Evolutionary conservation across 2,797 vertebrate species (phyloP), one percentile per base, ranked within the genome.

Genomic region (Tragopan temminckii): DNA sequence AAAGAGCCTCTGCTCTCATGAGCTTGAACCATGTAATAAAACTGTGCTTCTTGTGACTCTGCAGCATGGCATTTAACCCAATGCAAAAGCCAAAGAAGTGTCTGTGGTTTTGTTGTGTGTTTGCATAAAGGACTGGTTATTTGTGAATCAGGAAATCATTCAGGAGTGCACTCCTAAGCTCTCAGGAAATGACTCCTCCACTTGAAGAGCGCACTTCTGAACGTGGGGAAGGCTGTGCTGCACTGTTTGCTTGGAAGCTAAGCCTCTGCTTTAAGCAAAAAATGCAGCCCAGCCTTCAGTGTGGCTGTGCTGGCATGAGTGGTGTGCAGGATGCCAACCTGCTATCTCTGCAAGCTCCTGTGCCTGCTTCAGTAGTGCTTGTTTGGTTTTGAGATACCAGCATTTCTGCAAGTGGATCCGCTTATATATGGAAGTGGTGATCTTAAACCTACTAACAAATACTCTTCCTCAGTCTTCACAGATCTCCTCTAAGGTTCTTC

Each of bases 121-220:
- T 83, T 35, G 36, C 31, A 33, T 52, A 14, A 68, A 81, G 48
- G 40, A 11, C n/a, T 50, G 3, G 20, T 61, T 59, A 23, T 2
- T 71, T 82, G 36, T 35, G 36, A 21, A 64, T 50, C 45, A 61
- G 61, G 78, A 77, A 67, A 33, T 69, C 19, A 6, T 46, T 27
- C 50, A 57, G 50, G 57, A 61, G 7, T 69, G 66, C 25, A 50
- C 27, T 21, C 18, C 25, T 33, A 8, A 75, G 14, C 45, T 66
- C 52, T 81, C 1, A 2, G 46, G 88, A 75, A 77, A 50, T 42
- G 0, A 33, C 11, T 33, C 25, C 13, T 64, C 0, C 27, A 40
- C 6, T 63, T n/a, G 38, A 53, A 82, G 38, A 53, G 17, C 38
- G 9, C 9, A 45, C 66, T 58, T 71, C 21, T 38, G 2, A 23